Base-by-base conservation (phyloP, 2,113 vertebrate species). In the Neolamprologus fasciatus region DNA sequence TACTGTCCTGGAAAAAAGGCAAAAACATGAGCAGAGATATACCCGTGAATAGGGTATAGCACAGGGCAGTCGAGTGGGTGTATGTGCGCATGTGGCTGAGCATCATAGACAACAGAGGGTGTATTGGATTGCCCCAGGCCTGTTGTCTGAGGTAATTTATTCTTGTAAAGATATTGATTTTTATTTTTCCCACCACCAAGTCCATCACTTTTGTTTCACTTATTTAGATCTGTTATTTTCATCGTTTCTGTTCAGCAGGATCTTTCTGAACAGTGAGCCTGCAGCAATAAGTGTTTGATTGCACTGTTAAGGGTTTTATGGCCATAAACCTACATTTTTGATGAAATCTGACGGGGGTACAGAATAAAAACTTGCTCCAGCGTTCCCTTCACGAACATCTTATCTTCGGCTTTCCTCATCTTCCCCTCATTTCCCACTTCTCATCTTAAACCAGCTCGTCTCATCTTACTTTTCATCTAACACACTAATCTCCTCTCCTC, bases 131-230 rank as follows among this genome's bases (percentile, higher is more conserved):
- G 68, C 86, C 80, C 54, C 68, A 31, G 66, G 85, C 45, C 9
- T 82, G 33, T 73, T 82, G 85, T 89, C 84, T 85, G 33, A 89
- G 79, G 73, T 66, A 83, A 86, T 92, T 84, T 86, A 78, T 89
- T 85, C 82, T 14, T 83, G 40, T 53, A 28, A 83, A 73, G 21
- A 14, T 54, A 83, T 87, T 71, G 88, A 90, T 23, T 71, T 16
- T 26, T 4, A 14, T 21, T 66, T 37, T 37, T 21, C 16, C 9
- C 16, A 16, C 23, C 23, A 10, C 26, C 6, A 50, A 55, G 55
- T 81, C 61, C 68, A 66, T 33, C 71, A 8, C 23, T 78, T 78
- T 78, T 50, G 71, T 78, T 78, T 50, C 42, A 50, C 42, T 50
- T 31, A 47, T 76, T 47, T 50, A 50, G 10, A 42, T 55, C 7